Percentiles rank a stretch among this genome's conserved stretches.
Evolutionary conservation across 2,113 vertebrate species (phyloP).

Genomic region (Archilochus colubris): DNA sequence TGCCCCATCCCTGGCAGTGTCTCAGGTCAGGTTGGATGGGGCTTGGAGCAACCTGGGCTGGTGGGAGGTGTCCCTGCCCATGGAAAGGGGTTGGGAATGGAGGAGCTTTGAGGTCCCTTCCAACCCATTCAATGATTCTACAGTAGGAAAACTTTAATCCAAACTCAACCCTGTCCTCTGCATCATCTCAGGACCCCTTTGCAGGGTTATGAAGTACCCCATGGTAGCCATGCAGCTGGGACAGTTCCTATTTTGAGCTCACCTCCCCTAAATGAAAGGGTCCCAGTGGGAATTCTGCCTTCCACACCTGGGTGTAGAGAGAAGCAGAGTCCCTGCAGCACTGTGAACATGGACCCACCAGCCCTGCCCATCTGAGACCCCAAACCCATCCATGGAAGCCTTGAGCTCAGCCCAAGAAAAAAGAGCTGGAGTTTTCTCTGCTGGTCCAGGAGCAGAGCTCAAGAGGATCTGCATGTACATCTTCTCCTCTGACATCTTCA

Average conservation of each 20-base stretch:
- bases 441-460: not conserved
- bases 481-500: not conserved
- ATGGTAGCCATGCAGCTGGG: not conserved
- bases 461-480: not conserved
- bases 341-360: no score
- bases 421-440: not conserved
- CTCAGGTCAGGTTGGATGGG: no score
- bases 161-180: not conserved
- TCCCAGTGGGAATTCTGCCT: not conserved
- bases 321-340: no score
- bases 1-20: no score
- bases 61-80: no score
- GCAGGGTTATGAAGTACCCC: not conserved
- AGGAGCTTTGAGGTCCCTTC: no score
- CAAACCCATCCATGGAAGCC: not conserved
- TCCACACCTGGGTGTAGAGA: fast-evolving
- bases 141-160: not conserved
- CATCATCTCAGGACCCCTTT: not conserved
- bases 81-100: no score
- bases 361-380: not conserved
- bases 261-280: not conserved
- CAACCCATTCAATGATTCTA: no score
- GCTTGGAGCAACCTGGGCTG: no score
- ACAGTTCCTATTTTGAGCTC: not conserved
- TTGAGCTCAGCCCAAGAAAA: not conserved